Conservation (phyloP, 2,888 invertebrate genomes). For the Escarpia spicata region DNA sequence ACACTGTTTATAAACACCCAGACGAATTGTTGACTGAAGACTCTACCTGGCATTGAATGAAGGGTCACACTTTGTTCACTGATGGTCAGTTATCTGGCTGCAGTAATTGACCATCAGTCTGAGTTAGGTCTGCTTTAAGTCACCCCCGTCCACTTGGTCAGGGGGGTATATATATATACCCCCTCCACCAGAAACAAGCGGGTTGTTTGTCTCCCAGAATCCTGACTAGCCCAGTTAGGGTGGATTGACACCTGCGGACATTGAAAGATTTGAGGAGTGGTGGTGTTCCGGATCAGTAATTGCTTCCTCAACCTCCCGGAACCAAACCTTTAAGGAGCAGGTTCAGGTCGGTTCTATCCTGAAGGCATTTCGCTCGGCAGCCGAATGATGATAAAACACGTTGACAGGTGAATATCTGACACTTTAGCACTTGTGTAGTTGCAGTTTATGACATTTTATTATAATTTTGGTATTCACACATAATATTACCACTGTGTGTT, state of each 20-base stretch:
- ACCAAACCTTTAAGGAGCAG: neutral
- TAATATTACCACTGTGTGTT: neutral
- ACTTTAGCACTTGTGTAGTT: neutral
- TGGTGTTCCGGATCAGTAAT: neutral
- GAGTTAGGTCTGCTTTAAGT: neutral
- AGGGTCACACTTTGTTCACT: neutral
- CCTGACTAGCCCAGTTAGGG: neutral
- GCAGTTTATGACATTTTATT: too few relatives aligned
- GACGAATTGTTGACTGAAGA: neutral
- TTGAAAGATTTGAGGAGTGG: neutral
- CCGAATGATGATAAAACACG: neutral
- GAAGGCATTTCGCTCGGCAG: neutral
- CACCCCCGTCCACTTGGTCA: neutral
- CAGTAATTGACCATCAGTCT: neutral
- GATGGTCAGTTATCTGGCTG: neutral
- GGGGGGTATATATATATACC: neutral
- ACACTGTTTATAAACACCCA: conserved; percentile 12
- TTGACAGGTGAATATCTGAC: conserved; percentile 4
- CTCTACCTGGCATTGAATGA: neutral
- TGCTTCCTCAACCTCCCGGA: neutral
- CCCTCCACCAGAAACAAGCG: neutral
- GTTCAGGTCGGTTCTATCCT: neutral
- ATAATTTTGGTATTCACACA: too few relatives aligned
- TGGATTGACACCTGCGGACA: neutral
- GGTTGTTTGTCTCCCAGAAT: neutral